A percentile compares a stretch with the other conserved stretches of the same genome.
Conservation (phyloP, 2,888 invertebrate genomes). For the Agrochola circellaris region DNA sequence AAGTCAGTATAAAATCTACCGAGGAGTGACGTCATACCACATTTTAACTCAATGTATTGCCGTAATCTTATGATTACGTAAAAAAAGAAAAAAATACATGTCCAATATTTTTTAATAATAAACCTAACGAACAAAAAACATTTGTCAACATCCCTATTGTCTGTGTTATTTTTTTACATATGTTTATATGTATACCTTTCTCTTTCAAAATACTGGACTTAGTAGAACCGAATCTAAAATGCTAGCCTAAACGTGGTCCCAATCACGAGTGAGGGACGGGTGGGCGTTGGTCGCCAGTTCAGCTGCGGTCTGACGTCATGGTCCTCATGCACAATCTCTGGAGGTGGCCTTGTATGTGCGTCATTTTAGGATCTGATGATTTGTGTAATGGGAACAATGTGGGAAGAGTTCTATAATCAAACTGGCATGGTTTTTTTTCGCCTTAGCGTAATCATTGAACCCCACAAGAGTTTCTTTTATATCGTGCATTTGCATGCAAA, state of each 20-base stretch:
- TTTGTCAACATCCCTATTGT: background rate
- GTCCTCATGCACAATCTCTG: constrained; percentile 41
- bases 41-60: too few species aligned
- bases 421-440: background rate
- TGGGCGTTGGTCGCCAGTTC: constrained; percentile 42
- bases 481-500: background rate
- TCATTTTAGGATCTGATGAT: constrained; percentile 34
- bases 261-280: constrained; percentile 19
- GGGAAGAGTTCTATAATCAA: constrained; percentile 10
- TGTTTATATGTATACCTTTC: too few species aligned
- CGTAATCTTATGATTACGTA: too few species aligned
- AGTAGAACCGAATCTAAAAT: constrained; percentile 22
- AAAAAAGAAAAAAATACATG: too few species aligned
- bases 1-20: too few species aligned
- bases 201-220: background rate
- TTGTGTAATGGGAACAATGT: constrained; percentile 20
- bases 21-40: too few species aligned
- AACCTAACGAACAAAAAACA: too few species aligned
- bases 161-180: background rate
- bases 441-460: background rate
- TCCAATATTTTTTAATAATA: too few species aligned
- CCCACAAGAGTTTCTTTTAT: background rate
- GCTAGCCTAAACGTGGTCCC: constrained; percentile 12
- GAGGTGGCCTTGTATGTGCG: constrained; percentile 42
- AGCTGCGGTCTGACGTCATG: constrained; percentile 54